Conservation (phyloP, 1,140 invertebrate species). For the Papilio polyxenes region DNA sequence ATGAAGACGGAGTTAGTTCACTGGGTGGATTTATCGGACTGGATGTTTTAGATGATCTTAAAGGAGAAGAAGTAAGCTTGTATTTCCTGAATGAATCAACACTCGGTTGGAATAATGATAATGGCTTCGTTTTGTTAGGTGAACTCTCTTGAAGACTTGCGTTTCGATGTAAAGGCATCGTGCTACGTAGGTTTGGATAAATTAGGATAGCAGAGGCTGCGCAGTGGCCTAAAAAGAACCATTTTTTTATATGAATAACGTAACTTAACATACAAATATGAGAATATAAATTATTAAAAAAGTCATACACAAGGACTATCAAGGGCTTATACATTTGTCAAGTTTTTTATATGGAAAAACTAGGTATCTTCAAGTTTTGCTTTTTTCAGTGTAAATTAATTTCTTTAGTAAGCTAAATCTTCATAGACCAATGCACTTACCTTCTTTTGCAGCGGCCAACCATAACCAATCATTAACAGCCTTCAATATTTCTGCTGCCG, state of each 20-base stretch:
- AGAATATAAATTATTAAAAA: background rate
- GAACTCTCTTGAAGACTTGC: constrained; percentile 90
- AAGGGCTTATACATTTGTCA: no score
- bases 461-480: constrained; percentile 96
- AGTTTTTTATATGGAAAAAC: no score
- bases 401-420: background rate
- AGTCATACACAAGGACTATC: no score
- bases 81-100: constrained; percentile 68
- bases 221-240: constrained; percentile 85
- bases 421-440: constrained; percentile 44
- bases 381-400: background rate
- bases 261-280: background rate
- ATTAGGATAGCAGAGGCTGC: constrained; percentile 92
- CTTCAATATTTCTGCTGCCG: constrained; percentile 91
- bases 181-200: constrained; percentile 90
- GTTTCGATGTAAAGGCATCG: constrained; percentile 88
- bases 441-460: constrained; percentile 90
- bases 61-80: constrained; percentile 70
- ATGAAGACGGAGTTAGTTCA: constrained; percentile 78
- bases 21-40: constrained; percentile 76
- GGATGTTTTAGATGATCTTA: constrained; percentile 70
- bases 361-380: no score
- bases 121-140: constrained; percentile 81
- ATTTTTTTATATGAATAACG: background rate
- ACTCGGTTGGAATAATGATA: constrained; percentile 71